These are phyloP conservation scores for Podargus strigoides DNA, from an alignment of 2,797 vertebrate genomes.

Conservation along the genomic window DNA sequence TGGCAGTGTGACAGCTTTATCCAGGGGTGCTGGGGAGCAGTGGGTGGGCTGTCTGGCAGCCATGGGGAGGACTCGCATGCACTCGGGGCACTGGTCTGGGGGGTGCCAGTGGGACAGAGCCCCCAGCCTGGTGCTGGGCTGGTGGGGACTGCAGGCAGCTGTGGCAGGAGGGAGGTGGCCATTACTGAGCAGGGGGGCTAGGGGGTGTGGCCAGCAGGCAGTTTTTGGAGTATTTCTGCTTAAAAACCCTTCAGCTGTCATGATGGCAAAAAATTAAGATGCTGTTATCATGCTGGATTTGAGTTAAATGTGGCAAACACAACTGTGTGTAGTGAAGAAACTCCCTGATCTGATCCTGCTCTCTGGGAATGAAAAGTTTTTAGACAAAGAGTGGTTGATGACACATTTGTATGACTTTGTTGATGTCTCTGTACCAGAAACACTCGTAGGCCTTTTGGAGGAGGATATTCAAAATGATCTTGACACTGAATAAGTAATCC, in stretches of 20 bases:
- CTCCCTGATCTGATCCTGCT: background rate
- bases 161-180: rapidly evolving
- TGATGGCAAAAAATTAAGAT: background rate
- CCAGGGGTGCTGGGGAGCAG: background rate
- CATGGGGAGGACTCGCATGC: background rate
- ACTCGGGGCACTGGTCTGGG: background rate
- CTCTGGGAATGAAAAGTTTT: background rate
- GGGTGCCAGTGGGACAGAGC: background rate
- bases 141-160: background rate
- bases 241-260: background rate
- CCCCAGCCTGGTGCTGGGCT: background rate
- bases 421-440: background rate
- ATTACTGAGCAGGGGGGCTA: background rate
- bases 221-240: background rate
- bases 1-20: background rate
- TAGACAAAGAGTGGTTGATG: background rate
- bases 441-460: rapidly evolving
- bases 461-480: background rate
- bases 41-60: background rate
- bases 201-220: background rate
- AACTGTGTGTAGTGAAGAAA: background rate
- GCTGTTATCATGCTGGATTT: background rate
- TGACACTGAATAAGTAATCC: background rate
- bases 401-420: background rate
- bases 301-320: background rate